These are phyloP conservation scores for Chymomyza procnemis DNA, from an alignment of 2,888 invertebrate species.

Conservation along the genomic window DNA sequence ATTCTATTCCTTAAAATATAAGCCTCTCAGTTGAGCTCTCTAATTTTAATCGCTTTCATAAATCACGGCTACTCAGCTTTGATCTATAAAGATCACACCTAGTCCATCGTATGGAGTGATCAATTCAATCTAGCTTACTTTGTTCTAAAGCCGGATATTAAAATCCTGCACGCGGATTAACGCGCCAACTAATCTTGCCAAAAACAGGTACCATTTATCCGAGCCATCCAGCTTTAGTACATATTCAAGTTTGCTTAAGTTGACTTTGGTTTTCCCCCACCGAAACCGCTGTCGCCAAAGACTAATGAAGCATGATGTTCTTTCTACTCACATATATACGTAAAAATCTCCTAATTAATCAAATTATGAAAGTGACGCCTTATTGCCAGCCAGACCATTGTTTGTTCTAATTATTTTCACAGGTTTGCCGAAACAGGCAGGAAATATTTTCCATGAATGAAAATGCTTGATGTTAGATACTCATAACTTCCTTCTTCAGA, in stretches of 20 bases:
- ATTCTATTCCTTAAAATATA: not conserved
- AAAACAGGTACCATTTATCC: slow-evolving; percentile 3
- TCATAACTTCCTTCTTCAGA: slow-evolving; percentile 47
- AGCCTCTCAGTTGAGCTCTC: not conserved
- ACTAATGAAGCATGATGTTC: not conserved
- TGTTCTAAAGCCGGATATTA: slow-evolving; percentile 45
- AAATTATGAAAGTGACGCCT: slow-evolving; percentile 50
- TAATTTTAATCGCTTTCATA: slow-evolving; percentile 16
- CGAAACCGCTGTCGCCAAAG: slow-evolving; percentile 21
- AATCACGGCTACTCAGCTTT: slow-evolving; percentile 9
- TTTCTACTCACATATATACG: slow-evolving; percentile 2
- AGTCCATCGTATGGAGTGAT: slow-evolving; percentile 48
- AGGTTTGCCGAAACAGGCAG: slow-evolving; percentile 1
- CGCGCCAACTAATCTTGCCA: slow-evolving; percentile 43
- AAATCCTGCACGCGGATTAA: slow-evolving; percentile 32
- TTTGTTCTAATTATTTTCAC: slow-evolving; percentile 46
- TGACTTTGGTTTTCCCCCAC: slow-evolving; percentile 37
- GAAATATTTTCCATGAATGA: slow-evolving; percentile 59
- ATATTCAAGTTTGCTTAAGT: slow-evolving; percentile 29
- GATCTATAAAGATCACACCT: slow-evolving; percentile 53
- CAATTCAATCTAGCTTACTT: slow-evolving; percentile 19
- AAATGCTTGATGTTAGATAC: slow-evolving; percentile 24
- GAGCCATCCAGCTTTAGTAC: not conserved
- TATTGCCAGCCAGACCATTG: slow-evolving; percentile 36
- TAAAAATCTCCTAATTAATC: slow-evolving; percentile 58